Evolutionary conservation across 2,888 invertebrate species (phyloP).

Genomic region (Netelia inedita): DNA sequence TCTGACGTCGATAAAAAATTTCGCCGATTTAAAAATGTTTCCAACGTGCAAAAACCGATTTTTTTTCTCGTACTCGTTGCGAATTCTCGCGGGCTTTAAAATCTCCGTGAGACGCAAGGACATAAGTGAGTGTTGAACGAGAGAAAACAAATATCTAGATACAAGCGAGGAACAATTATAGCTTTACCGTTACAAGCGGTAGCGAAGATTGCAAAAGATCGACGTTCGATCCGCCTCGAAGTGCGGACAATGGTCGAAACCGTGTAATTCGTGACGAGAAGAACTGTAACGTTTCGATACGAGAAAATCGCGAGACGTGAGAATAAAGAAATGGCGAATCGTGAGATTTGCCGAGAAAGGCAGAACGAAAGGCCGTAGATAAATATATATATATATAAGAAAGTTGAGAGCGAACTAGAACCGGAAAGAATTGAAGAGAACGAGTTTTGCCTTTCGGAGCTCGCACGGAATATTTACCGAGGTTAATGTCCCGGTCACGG

Average conservation of each 20-base stretch:
- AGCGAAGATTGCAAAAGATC: slow-evolving; percentile 22
- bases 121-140: not conserved
- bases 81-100: not conserved
- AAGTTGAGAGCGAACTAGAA: slow-evolving; percentile 28
- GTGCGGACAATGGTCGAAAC: slow-evolving; percentile 26
- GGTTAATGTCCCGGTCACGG: not conserved
- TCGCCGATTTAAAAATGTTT: not conserved
- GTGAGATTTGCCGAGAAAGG: slow-evolving; percentile 32
- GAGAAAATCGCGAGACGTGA: slow-evolving; percentile 35
- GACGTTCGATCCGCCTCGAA: slow-evolving; percentile 18
- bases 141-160: slow-evolving; percentile 6
- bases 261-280: slow-evolving; percentile 10
- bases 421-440: slow-evolving; percentile 41
- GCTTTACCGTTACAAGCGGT: slow-evolving; percentile 4
- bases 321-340: slow-evolving; percentile 48
- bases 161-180: slow-evolving; percentile 13
- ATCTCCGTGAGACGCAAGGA: not conserved
- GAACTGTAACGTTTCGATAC: slow-evolving; percentile 5
- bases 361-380: slow-evolving; percentile 29
- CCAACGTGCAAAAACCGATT: too few relatives aligned
- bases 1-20: not conserved
- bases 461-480: slow-evolving; percentile 1
- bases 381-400: slow-evolving; percentile 21
- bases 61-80: not conserved
- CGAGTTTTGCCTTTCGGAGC: slow-evolving; percentile 5